These are phyloP conservation scores for Cosmopolites sordidus DNA, from an alignment of 2,888 invertebrate species.

Conservation along the genomic window DNA sequence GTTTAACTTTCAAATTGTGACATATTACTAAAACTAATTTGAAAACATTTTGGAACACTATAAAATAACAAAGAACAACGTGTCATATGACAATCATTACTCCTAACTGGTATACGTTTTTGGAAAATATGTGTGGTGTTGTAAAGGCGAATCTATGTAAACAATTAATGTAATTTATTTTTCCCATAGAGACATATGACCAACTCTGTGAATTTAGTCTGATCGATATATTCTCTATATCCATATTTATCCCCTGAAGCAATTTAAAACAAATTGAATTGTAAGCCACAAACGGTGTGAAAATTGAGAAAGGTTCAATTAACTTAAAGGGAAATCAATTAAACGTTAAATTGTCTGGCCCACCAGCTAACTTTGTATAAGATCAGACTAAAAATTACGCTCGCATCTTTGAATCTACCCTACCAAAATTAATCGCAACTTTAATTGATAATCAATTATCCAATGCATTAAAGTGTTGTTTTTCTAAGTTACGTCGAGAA, in stretches of 20 bases:
- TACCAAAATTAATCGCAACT: background rate
- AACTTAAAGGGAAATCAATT: constrained; percentile 15
- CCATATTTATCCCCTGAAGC: background rate
- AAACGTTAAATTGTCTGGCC: constrained; percentile 10
- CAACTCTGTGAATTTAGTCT: too few species aligned
- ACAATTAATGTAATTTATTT: too few species aligned
- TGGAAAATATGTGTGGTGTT: too few species aligned
- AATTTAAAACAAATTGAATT: constrained; percentile 1
- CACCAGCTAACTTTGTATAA: constrained; percentile 7
- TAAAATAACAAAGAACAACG: too few species aligned
- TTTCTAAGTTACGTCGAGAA: too few species aligned
- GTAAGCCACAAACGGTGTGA: background rate
- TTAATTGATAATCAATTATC: background rate
- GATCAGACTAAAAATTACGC: constrained; percentile 8
- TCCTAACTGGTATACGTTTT: too few species aligned
- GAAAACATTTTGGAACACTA: too few species aligned
- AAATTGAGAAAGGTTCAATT: constrained; percentile 17
- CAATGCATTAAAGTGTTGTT: background rate
- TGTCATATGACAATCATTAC: too few species aligned
- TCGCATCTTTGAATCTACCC: background rate
- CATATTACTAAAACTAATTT: too few species aligned
- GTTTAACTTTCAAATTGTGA: too few species aligned
- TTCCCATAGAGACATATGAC: too few species aligned
- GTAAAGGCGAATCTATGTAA: too few species aligned
- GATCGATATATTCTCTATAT: background rate